phyloP scores from a whole-genome alignment of 2,113 vertebrate species.

The Cnemophilus loriae region DNA sequence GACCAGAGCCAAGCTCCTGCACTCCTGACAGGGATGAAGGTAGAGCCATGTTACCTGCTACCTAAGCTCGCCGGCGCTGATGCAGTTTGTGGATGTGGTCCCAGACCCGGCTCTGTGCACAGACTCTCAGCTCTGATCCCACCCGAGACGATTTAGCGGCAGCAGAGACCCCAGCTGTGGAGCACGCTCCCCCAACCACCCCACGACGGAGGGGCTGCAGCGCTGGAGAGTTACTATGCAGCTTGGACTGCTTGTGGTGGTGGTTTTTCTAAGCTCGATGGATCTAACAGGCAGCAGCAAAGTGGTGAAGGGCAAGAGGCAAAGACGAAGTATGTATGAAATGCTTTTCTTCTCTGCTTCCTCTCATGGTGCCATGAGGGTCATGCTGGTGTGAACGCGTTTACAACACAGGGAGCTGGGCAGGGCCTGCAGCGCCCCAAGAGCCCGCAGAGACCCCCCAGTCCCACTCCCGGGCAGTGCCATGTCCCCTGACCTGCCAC shows the following conservation, averaged over 20 bases:
- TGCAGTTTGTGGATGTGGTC: slow-evolving; percentile 70
- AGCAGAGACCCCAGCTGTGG: slow-evolving; percentile 49
- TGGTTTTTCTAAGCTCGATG: slow-evolving; percentile 91
- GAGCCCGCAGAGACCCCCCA: background rate
- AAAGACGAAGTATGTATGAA: slow-evolving; percentile 89
- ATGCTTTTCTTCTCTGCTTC: background rate
- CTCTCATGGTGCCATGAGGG: background rate
- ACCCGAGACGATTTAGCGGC: slow-evolving; percentile 65
- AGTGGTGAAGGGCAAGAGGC: slow-evolving; percentile 85
- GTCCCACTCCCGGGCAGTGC: fast-evolving
- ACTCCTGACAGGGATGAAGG: slow-evolving; percentile 79
- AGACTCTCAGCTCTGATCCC: slow-evolving; percentile 74
- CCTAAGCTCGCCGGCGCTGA: slow-evolving; percentile 53
- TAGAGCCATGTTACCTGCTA: slow-evolving; percentile 61
- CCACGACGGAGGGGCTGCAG: slow-evolving; percentile 75
- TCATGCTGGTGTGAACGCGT: background rate
- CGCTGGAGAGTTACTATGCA: slow-evolving; percentile 92
- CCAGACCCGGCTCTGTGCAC: slow-evolving; percentile 54
- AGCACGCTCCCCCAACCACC: slow-evolving; percentile 72
- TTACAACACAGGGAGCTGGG: background rate
- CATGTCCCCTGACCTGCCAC: background rate
- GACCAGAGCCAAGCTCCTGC: slow-evolving; percentile 51
- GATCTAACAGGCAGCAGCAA: slow-evolving; percentile 83
- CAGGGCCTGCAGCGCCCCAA: background rate
- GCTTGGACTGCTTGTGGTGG: slow-evolving; percentile 89